Conservation (phyloP, 1,140 invertebrate species). For the Linepithema humile region DNA sequence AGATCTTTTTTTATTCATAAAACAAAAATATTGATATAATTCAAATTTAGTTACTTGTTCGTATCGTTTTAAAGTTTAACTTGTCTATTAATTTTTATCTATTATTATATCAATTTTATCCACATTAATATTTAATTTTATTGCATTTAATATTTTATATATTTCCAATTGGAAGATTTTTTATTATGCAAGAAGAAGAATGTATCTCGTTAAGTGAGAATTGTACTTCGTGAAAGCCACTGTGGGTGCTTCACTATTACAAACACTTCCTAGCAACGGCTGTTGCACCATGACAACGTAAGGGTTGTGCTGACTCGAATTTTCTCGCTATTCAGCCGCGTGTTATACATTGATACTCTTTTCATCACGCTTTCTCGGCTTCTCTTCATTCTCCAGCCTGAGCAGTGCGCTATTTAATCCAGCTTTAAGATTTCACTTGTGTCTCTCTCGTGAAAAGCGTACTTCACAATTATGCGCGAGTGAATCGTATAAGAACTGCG, state of each 20-base stretch:
- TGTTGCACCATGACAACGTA: constrained; percentile 65
- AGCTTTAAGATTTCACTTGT: not conserved
- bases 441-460: not conserved
- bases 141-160: too few species aligned
- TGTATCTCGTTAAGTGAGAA: not conserved
- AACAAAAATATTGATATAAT: too few species aligned
- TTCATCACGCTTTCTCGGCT: not conserved
- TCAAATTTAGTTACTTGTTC: too few species aligned
- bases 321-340: not conserved
- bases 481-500: too few species aligned
- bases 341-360: not conserved
- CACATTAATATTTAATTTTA: too few species aligned
- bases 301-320: constrained; percentile 30
- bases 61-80: too few species aligned
- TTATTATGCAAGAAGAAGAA: not conserved
- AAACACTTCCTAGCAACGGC: constrained; percentile 80
- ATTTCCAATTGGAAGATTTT: not conserved
- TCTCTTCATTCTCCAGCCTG: not conserved
- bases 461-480: not conserved
- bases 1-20: not conserved
- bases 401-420: not conserved
- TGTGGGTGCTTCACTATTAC: constrained; percentile 47
- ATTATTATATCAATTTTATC: too few species aligned
- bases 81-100: not conserved
- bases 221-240: not conserved